These are phyloP conservation scores for Noctua comes DNA, from an alignment of 2,888 invertebrate genomes.

Conservation along the genomic window DNA sequence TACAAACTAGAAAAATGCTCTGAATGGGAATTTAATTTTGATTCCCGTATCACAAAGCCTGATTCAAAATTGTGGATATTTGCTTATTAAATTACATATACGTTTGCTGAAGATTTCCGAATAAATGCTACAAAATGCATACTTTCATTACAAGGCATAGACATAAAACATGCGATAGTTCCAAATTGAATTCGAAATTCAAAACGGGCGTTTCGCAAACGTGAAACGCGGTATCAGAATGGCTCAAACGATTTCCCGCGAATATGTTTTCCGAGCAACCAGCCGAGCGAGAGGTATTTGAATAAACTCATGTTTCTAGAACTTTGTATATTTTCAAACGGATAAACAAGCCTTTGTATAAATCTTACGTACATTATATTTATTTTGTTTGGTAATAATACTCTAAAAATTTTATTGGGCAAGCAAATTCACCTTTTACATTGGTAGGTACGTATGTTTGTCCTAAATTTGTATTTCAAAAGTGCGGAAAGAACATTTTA, in stretches of 20 bases:
- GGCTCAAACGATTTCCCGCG: slow-evolving; percentile 60
- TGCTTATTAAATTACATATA: background rate
- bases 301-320: slow-evolving; percentile 59
- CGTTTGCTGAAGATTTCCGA: background rate
- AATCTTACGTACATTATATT: slow-evolving; percentile 26
- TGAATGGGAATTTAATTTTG: background rate
- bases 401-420: background rate
- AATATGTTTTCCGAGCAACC: slow-evolving; percentile 59
- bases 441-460: background rate
- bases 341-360: slow-evolving; percentile 47
- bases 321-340: slow-evolving; percentile 53
- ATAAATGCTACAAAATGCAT: slow-evolving; percentile 19
- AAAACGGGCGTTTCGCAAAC: slow-evolving; percentile 44
- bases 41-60: background rate
- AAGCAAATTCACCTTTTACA: background rate
- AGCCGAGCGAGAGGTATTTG: slow-evolving; percentile 43
- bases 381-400: background rate
- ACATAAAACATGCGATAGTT: slow-evolving; percentile 37
- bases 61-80: background rate
- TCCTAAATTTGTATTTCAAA: background rate
- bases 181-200: slow-evolving; percentile 61
- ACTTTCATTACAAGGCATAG: slow-evolving; percentile 33
- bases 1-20: background rate
- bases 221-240: slow-evolving; percentile 53
- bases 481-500: background rate